Evolutionary conservation across 2,888 invertebrate species (phyloP), one percentile per base, ranked within the genome.

Genomic region (Lottia scabra): DNA sequence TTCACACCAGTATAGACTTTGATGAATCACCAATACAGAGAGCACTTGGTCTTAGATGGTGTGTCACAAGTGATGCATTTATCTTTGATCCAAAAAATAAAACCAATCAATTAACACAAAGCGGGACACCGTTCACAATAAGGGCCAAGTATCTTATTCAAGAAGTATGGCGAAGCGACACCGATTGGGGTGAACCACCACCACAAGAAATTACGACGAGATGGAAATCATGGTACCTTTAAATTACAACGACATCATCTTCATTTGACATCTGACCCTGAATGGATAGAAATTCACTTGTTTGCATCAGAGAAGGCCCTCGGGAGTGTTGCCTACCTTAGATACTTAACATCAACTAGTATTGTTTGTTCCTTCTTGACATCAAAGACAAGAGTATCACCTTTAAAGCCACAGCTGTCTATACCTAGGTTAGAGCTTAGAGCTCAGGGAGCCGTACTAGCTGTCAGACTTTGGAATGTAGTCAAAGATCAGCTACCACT

Each of bases 171-270:
- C 30, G 30, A 12, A 8, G 46, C 15, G 48, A 67, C n/a, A n/a
- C 30, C 23, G 67, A 67, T 30, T 67, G 46, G 67, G 67, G 48
- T 46, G 67, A 56, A n/a, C 48, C 45, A 48, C 67, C 46, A 13
- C 67, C 56, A 16, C 16, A 15, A 16, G 48, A 67, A 26, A 45
- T 67, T 10, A 23, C 12, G 27, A 13, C 8, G 1, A 27, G 19
- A 45, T 48, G n/a, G 45, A 45, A 45, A 23, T 15, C 16, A 48
- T 67, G 67, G 67, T 8, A 27, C 48, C 4, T 67, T 67, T 30
- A 15, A 27, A 13, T 23, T 67, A 38, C 44, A 45, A 4, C 23
- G 67, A 46, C 56, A 67, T 48, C 67, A 67, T 48, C 16, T n/a
- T 5, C 23, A 43, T 43, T 23, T 65, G 6, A 38, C 44, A 6